Conservation (phyloP, 2,797 vertebrate species). For the Salmo trutta region DNA sequence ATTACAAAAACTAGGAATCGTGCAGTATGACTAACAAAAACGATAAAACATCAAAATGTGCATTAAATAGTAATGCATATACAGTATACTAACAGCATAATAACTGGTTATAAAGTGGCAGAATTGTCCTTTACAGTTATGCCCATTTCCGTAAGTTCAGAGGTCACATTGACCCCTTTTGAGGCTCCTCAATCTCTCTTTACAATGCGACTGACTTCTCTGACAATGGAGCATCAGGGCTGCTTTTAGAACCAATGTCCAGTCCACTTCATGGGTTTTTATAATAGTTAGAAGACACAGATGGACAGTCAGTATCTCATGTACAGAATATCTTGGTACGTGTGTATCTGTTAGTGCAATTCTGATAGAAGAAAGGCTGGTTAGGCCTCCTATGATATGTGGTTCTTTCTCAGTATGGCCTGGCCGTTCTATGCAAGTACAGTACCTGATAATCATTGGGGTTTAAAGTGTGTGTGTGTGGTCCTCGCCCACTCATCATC, state of each 20-base stretch:
- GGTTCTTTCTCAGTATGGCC: background rate
- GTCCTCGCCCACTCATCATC: conserved; percentile 27
- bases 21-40: too few species aligned
- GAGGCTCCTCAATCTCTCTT: background rate
- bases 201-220: background rate
- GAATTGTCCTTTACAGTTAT: too few species aligned
- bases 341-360: background rate
- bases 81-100: too few species aligned
- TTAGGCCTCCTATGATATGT: background rate
- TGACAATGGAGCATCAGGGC: background rate
- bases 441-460: conserved; percentile 4
- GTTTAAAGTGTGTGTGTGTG: conserved; percentile 4
- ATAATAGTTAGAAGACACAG: background rate
- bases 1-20: too few species aligned
- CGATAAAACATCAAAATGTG: too few species aligned
- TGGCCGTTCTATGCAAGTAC: background rate
- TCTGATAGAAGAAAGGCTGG: too few species aligned
- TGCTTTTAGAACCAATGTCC: background rate
- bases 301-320: background rate
- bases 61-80: too few species aligned
- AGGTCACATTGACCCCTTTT: background rate
- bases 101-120: too few species aligned
- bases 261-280: background rate
- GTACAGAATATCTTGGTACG: background rate
- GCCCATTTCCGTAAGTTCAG: too few species aligned